Evolutionary conservation across 2,888 invertebrate species (phyloP), one percentile per base, ranked within the genome.

Genomic region (Notocelia uddmanniana): DNA sequence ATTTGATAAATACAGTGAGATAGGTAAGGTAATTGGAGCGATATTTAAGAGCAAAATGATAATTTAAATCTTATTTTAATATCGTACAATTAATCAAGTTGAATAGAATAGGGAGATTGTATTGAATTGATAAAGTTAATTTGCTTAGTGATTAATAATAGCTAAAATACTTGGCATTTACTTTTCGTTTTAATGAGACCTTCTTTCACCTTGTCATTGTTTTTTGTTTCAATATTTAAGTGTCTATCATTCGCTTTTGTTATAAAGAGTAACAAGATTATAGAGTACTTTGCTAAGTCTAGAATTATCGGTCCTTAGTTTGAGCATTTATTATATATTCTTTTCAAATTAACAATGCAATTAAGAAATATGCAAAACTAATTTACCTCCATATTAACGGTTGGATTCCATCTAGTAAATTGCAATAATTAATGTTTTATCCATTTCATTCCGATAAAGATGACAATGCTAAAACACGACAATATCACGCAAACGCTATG

Each of bases 11-110:
- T 83, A 82, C 76, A 80, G 80, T 73, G 76, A 76, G 86, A 88
- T 88, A 87, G 81, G 80, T 80, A 79, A 74, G 77, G 85, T 89
- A 90, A 90, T 88, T 89, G 86, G 84, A 79, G 80, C 85, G 86
- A 89, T 89, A 89, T 85, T 89, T 88, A 85, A 83, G 77, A 69
- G 57, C 76, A 71, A 78, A 82, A 78, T 82, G 85, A 85, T 86
- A 85, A 82, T 76, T 80, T 79, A 78, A 79, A 80, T 81, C 80
- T 81, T 81, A 74, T 68, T 54, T 74, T 60, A 69, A 74, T 81
- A 80, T 80, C 78, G 77, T 72, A 66, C 57, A 45, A 60, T 60
- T 60, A 55, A 71, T 72, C 60, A 60, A 59, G 41, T 60, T 54
- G 31, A 50, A 66, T 70, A 58, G 54, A 62, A 69, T 69, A 45